Evolutionary conservation across 2,113 vertebrate genomes (phyloP), one percentile per base, ranked within the genome.

Genomic region (Rhabdornis inornatus): DNA sequence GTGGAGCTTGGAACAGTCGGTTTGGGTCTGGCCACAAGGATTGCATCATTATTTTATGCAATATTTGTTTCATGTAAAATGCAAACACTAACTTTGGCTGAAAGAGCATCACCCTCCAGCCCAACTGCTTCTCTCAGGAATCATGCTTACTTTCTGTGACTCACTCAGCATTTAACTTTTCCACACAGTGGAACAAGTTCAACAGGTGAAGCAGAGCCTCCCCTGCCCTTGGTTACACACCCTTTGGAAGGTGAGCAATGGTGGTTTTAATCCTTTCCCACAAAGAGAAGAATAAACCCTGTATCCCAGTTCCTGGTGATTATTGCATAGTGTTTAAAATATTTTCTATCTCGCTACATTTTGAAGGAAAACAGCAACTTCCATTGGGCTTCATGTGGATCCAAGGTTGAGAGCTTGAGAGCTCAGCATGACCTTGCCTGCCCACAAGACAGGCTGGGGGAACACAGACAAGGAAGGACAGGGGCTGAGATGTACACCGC

Each of bases 11-110:
- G 44, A 89, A 37, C 9, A 23, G 69, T 30, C 0, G 3, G 33
- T 71, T 78, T 87, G 47, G 56, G 52, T 80, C 83, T 71, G 44
- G 52, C 80, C 69, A 57, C 47, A 39, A 50, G 47, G 55, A 56
- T 92, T 96, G 35, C 92, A 87, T 89, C 64, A 92, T 30, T 80
- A 83, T 78, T 94, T 93, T 86, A 75, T 89, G 92, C 86, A 94
- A 94, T 78, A 83, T 82, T 93, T 95, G 60, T 85, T 92, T 94
- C 3, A 0, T 70, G 44, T 22, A 80, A 81, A 93, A 75, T 42
- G 39, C 27, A 23, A 60, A 81, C 64, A 92, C 92, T 93, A 89
- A 92, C 60, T 74, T 66, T 68, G 80, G 64, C 83, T 84, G 64
- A 55, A 86, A 83, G 65, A 78, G 52, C 81, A 77, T 81, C 52